Evolutionary conservation across 1,140 invertebrate species (phyloP).

Genomic region (Thaumatotibia leucotreta): DNA sequence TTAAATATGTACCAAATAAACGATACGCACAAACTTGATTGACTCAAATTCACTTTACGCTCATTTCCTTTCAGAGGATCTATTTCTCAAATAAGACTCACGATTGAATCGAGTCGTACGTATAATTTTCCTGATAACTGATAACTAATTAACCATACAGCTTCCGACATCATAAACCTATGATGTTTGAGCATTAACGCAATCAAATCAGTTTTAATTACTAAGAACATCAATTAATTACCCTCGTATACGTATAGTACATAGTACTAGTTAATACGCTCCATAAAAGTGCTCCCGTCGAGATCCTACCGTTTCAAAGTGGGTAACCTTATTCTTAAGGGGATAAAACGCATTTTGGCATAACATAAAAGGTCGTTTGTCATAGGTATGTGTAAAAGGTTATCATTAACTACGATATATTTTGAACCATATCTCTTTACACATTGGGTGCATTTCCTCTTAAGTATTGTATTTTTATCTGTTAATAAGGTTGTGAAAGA

Average conservation of each 20-base stretch:
- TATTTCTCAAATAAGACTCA: no score
- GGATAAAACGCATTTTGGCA: background rate
- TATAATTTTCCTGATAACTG: no score
- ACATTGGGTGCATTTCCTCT: background rate
- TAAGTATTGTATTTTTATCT: background rate
- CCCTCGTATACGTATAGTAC: background rate
- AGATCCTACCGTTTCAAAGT: background rate
- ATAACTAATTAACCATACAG: no score
- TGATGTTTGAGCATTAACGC: background rate
- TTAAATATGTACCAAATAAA: no score
- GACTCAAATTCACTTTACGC: no score
- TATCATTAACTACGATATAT: background rate
- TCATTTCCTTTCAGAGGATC: no score
- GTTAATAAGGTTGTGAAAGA: background rate
- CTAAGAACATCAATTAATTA: constrained; percentile 8
- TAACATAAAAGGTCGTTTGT: background rate
- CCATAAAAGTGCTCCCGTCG: background rate
- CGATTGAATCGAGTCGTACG: no score
- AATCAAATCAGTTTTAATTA: constrained; percentile 6
- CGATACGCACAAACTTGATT: no score
- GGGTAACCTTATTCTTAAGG: background rate
- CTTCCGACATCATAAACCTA: background rate
- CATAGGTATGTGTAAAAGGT: background rate
- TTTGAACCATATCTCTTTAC: background rate
- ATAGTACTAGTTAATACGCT: background rate